Base-by-base conservation (phyloP, 2,113 vertebrate genomes). In the Pteropus alecto region DNA sequence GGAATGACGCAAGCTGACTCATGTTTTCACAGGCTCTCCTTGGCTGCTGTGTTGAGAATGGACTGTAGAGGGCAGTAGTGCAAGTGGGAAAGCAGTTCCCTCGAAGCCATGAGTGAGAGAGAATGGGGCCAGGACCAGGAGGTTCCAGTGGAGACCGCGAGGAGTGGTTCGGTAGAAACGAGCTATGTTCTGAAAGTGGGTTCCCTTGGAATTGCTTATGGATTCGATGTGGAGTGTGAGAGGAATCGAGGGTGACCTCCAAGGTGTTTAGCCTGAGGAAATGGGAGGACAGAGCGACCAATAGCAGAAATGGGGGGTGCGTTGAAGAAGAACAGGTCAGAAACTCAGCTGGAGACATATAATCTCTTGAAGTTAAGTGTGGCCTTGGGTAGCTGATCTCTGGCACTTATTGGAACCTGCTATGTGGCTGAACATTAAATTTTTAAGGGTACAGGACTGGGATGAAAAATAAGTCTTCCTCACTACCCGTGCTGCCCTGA, bases 81-180 rank as follows among this genome's bases (percentile, higher is more conserved):
- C 60, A n/a, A 14, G 1, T 3, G 1, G 21, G n/a, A 43, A 83
- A 65, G 22, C 38, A 2, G 54, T 3, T 2, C 7, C 19, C 21
- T 16, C 1, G 38, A 38, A 5, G 7, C 35, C 3, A 18, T 1
- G 46, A 3, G 4, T 7, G 21, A 19, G 5, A 2, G 19, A 2
- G 19, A 6, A 8, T 18, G 51, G 46, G 10, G 15, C 46, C 15
- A 18, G 56, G 51, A 13, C 35, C 43, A 24, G 43, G 35, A 4
- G 8, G 18, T 11, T 1, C 15, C 6, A 26, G 43, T 11, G 22
- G 38, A 48, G 13, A 12, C 18, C 33, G 41, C 2, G 22, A 58
- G 48, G 28, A 58, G 70, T 1, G 0, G 14, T 56, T 16, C 65
- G 30, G 24, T 38, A 46, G 43, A 22, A 7, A 14, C 2, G 0